Base-by-base conservation (phyloP, 2,888 invertebrate species). In the Drosophila sordidula region DNA sequence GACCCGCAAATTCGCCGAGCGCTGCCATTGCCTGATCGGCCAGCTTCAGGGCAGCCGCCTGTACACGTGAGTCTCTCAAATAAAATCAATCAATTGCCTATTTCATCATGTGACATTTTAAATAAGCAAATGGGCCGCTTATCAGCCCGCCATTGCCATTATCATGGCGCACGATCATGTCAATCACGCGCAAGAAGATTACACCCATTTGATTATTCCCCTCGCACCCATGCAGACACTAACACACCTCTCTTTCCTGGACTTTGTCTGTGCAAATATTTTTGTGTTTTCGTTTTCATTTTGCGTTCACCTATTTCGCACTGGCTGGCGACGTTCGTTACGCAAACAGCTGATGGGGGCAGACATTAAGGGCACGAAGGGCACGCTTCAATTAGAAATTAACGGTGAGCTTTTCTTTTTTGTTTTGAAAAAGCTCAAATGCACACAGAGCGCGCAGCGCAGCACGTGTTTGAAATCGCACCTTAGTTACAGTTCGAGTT, bases 61-160 rank as follows among this genome's bases (percentile, higher is more conserved):
- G 34, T 92, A 91, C 87, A 90, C 86, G 92, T 92, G 78, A 92
- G 90, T 89, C 8, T 55, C 18, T 0, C n/a, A 6, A 6, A 5
- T n/a, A 6, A 14, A 38, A 25, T 14, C 12, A 16, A 8, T 8
- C 0, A 11, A 12, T 22, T 16, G 14, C 16, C 6, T 14, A 63
- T 44, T 57, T 41, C n/a, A 45, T 50, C 65, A 76, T 74, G 61
- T 74, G 66, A 71, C 32, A 47, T 34, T 12, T 4, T 12, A 11
- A 12, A 34, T 26, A 8, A 16, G 3, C 5, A 38, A 38, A 14
- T 39, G 29, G 12, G 6, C 11, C 5, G 22, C 47, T 72, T 62
- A 62, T 73, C 78, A 77, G 22, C 4, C 4, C 9, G 29, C 9
- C n/a, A n/a, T 3, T 63, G 34, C 12, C 34, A 46, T 75, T 62